phyloP scores from a whole-genome alignment of 2,888 invertebrate species.

The Chesias legatella region DNA sequence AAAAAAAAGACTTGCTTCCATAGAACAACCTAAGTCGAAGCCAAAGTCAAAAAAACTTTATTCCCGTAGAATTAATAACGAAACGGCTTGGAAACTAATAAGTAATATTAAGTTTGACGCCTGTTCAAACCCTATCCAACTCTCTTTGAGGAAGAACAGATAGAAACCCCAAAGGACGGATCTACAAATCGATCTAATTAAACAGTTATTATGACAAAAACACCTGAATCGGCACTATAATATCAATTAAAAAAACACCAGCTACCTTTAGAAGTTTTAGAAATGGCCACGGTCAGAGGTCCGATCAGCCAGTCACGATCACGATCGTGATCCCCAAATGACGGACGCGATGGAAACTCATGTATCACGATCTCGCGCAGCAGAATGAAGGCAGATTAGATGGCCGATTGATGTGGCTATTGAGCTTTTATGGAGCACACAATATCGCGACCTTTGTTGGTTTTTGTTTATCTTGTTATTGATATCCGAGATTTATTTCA shows the following conservation, averaged over 20 bases:
- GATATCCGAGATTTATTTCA: slow-evolving; percentile 5
- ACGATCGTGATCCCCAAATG: slow-evolving; percentile 36
- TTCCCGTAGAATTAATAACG: no score
- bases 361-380: slow-evolving; percentile 44
- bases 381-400: slow-evolving; percentile 30
- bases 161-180: no score
- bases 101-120: no score
- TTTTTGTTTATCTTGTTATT: slow-evolving; percentile 17
- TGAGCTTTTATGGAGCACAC: slow-evolving; percentile 25
- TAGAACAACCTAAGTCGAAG: no score
- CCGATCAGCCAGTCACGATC: slow-evolving; percentile 53
- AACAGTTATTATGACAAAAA: no score
- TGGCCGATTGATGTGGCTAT: slow-evolving; percentile 27
- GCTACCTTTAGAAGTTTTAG: slow-evolving; percentile 19
- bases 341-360: slow-evolving; percentile 45
- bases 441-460: slow-evolving; percentile 23
- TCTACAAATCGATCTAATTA: no score
- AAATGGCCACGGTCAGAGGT: slow-evolving; percentile 36
- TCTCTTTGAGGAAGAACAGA: no score
- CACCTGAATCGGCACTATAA: neutral
- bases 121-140: no score
- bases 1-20: no score
- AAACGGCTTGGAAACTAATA: no score
- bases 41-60: no score
- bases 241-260: neutral